phyloP scores from a whole-genome alignment of 2,888 invertebrate genomes.

The Drosophila demipolita region DNA sequence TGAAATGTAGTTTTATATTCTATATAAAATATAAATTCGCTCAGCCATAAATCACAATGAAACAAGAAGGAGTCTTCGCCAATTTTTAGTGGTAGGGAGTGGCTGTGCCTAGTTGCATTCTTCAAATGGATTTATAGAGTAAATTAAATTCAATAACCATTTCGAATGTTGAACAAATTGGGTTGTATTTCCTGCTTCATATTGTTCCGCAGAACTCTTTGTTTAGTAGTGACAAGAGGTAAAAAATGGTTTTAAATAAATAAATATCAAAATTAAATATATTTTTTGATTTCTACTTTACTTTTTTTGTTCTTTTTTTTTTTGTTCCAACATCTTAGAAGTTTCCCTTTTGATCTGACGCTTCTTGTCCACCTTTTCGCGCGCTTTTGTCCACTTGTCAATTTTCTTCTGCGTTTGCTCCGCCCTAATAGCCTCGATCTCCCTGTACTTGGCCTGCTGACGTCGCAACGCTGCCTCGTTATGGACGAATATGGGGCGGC shows the following conservation, averaged over 20 bases:
- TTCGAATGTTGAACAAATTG: not conserved
- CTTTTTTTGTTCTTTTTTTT: not conserved
- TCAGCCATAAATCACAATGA: not conserved
- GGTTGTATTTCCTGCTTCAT: not conserved
- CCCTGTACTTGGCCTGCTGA: constrained; percentile 24
- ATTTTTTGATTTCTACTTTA: not conserved
- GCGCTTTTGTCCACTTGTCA: constrained; percentile 48
- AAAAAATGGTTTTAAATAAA: not conserved
- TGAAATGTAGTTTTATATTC: constrained; percentile 4
- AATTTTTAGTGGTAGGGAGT: not conserved
- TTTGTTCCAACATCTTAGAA: too few species aligned
- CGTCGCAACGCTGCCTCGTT: constrained; percentile 48
- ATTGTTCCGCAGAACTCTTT: not conserved
- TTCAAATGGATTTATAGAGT: not conserved
- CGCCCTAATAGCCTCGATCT: constrained; percentile 30
- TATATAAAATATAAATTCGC: not conserved
- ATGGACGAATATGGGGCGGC: constrained; percentile 60
- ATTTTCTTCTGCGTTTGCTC: constrained; percentile 36
- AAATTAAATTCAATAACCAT: not conserved
- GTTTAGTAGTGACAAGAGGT: not conserved
- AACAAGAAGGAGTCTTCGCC: not conserved
- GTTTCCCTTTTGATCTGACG: not conserved
- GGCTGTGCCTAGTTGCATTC: not conserved
- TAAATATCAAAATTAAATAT: not conserved
- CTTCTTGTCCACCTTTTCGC: constrained; percentile 35